These are phyloP conservation scores for Drosophila kanapiae DNA, from an alignment of 1,140 invertebrate genomes.

Conservation along the genomic window DNA sequence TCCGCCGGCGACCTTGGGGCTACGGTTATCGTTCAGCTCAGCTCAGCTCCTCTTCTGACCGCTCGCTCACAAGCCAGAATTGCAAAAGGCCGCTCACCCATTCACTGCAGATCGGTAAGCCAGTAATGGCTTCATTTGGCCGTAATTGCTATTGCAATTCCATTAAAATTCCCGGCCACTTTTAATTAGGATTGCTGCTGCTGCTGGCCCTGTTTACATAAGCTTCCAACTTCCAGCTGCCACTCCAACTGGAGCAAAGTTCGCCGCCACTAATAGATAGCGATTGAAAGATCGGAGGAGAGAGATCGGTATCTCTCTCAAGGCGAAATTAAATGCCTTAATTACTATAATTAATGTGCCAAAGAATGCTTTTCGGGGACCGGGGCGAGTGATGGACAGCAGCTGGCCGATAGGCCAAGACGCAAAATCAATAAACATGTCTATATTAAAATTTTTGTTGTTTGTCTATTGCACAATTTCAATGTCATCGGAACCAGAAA, in stretches of 20 bases:
- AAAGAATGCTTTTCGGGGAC: constrained; percentile 55
- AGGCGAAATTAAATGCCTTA: constrained; percentile 67
- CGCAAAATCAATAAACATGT: constrained; percentile 68
- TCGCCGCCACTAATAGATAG: constrained; percentile 13
- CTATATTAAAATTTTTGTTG: constrained; percentile 49
- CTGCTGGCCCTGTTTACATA: constrained; percentile 29
- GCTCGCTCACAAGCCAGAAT: constrained; percentile 31
- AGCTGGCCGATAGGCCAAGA: constrained; percentile 8
- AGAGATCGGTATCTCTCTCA: constrained; percentile 22
- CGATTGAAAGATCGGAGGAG: background rate
- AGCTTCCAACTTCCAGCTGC: constrained; percentile 7
- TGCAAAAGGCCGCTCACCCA: constrained; percentile 55
- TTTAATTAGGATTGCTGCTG: constrained; percentile 51
- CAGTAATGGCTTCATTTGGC: constrained; percentile 50
- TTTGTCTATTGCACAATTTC: constrained; percentile 70
- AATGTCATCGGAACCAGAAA: constrained; percentile 58
- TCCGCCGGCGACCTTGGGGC: constrained; percentile 58
- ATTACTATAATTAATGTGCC: constrained; percentile 75
- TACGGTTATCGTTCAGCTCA: constrained; percentile 24
- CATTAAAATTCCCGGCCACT: constrained; percentile 36
- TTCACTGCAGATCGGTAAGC: constrained; percentile 38
- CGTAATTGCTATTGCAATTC: constrained; percentile 43
- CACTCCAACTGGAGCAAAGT: constrained; percentile 38
- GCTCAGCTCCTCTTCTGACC: constrained; percentile 36
- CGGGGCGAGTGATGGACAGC: constrained; percentile 50